Evolutionary conservation across 2,113 vertebrate genomes (phyloP), one percentile per base, ranked within the genome.

Genomic region (Helogale parvula): DNA sequence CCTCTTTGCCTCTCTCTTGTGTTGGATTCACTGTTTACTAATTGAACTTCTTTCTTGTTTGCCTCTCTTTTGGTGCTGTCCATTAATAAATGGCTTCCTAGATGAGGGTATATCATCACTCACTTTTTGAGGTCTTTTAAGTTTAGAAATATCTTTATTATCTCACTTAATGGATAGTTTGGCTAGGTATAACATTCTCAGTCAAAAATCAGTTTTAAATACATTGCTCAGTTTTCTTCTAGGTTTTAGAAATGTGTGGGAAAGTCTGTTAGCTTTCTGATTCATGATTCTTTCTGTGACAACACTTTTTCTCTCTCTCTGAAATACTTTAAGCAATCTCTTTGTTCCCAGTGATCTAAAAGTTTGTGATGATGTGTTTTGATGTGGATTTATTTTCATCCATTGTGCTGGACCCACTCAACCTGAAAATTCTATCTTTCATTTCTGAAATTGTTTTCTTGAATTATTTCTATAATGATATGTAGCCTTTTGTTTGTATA

Each of bases 91-190:
- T 72, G 63, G 12, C 57, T 77, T 92, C 68, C 23, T 71, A 29
- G 84, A 17, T 92, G 16, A 94, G 6, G 27, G 15, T 45, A 52
- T 50, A 0, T 21, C 21, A 29, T 81, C 16, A 66, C 29, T 80
- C 76, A 50, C 19, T 88, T 93, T 93, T 35, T 63, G 54, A 92
- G 35, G 88, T 31, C 50, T 91, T 97, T 79, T 72, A 81, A 47
- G 29, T 69, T 93, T 88, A 13, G 68, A 80, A 88, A 91, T 8
- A 2, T 29, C 79, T 71, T 79, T 79, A 94, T 27, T 79, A 29
- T 74, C n/a, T 45, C 60, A 47, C 19, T 88, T 82, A 68, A n/a
- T 88, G 50, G 19, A 47, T 95, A 45, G 15, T 84, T 81, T 96
- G 57, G 38, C 23, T 54, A 85, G 16, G 12, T 41, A n/a, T 19